These are phyloP conservation scores for Pollenia labialis DNA, from an alignment of 2,888 invertebrate genomes.

Conservation along the genomic window DNA sequence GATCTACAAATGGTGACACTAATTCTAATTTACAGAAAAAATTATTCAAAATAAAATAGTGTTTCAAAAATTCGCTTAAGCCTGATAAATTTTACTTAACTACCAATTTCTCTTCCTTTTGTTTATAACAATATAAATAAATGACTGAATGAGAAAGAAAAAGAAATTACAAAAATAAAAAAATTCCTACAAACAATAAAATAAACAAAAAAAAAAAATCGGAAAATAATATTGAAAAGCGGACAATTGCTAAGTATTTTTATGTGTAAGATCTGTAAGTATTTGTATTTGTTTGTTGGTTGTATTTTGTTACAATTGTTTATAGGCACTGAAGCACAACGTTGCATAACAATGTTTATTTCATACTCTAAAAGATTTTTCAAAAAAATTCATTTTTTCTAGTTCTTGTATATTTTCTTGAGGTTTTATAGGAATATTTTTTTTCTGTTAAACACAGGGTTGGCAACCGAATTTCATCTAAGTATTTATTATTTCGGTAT, in stretches of 20 bases:
- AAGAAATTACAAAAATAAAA: constrained; percentile 21
- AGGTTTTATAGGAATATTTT: no score
- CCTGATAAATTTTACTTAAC: background rate
- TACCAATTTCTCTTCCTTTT: background rate
- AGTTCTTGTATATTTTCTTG: background rate
- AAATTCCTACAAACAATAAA: constrained; percentile 55
- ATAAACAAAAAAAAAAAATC: constrained; percentile 41
- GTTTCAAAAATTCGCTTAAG: background rate
- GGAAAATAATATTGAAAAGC: constrained; percentile 75
- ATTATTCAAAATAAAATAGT: no score
- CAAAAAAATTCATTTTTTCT: background rate
- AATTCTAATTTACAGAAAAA: no score
- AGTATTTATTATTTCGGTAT: no score
- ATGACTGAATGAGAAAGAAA: constrained; percentile 40
- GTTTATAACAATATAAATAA: constrained; percentile 49
- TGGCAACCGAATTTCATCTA: no score
- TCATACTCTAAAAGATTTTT: constrained; percentile 59
- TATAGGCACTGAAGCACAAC: constrained; percentile 80
- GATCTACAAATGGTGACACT: no score
- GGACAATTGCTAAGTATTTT: constrained; percentile 78
- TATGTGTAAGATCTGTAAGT: constrained; percentile 28
- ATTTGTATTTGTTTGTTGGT: constrained; percentile 31
- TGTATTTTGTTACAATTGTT: constrained; percentile 79
- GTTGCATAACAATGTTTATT: constrained; percentile 71
- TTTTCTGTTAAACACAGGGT: no score